A percentile compares a stretch with the other conserved stretches of the same genome.
Evolutionary conservation across 2,797 vertebrate species (phyloP).

Genomic region (Coilia nasus): DNA sequence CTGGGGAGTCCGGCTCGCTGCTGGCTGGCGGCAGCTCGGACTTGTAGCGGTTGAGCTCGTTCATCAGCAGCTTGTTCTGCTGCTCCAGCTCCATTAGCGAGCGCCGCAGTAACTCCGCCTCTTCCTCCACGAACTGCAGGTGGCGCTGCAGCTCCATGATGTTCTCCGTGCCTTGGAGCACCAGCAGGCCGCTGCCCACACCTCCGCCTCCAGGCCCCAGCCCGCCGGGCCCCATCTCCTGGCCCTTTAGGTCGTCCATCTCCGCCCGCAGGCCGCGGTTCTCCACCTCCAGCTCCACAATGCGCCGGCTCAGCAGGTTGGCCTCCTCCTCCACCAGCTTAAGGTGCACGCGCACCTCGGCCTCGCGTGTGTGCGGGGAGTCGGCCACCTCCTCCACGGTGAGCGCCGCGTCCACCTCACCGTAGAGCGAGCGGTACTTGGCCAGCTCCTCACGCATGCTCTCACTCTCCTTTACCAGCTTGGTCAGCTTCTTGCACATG

Average conservation of each 20-base stretch:
- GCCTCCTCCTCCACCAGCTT: slow-evolving; percentile 98
- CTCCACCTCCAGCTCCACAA: slow-evolving; percentile 97
- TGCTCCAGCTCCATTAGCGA: slow-evolving; percentile 96
- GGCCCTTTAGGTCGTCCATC: slow-evolving; percentile 95
- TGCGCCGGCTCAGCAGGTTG: slow-evolving; percentile 93
- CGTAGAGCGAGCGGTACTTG: slow-evolving; percentile 89
- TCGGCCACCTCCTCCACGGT: slow-evolving; percentile 91
- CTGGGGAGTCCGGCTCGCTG: slow-evolving; percentile 16
- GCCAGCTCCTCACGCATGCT: slow-evolving; percentile 94
- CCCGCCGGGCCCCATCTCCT: slow-evolving; percentile 76
- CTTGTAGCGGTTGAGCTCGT: slow-evolving; percentile 92
- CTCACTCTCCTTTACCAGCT: slow-evolving; percentile 94
- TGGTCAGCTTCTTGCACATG: slow-evolving; percentile 98
- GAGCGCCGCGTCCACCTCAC: slow-evolving; percentile 89
- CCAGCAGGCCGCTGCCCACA: slow-evolving; percentile 60
- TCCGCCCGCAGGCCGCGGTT: slow-evolving; percentile 93
- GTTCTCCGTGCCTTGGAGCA: slow-evolving; percentile 81
- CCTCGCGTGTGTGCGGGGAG: slow-evolving; percentile 91
- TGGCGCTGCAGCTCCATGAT: slow-evolving; percentile 91
- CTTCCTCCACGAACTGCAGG: slow-evolving; percentile 98
- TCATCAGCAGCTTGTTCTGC: slow-evolving; percentile 96
- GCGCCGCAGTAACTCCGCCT: slow-evolving; percentile 91
- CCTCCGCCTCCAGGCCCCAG: slow-evolving; percentile 69
- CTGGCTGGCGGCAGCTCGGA: slow-evolving; percentile 77
- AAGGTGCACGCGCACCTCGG: slow-evolving; percentile 91